These are phyloP conservation scores for Silurus asotus DNA, from an alignment of 2,113 vertebrate species.

Conservation along the genomic window DNA sequence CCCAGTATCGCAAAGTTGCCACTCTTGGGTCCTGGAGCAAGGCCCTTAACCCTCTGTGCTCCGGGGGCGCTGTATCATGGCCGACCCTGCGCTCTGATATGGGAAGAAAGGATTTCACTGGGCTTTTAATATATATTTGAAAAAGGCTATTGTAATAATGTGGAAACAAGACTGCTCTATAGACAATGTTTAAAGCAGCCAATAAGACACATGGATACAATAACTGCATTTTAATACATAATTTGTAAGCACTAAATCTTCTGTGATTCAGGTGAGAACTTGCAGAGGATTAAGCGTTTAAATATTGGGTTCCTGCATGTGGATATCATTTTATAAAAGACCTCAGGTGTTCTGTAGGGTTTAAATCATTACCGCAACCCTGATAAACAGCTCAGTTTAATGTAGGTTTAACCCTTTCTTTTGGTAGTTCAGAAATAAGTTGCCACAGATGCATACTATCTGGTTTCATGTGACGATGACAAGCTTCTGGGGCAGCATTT, in stretches of 20 bases:
- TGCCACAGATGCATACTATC: too few species aligned
- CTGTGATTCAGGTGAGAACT: not conserved
- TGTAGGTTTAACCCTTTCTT: not conserved
- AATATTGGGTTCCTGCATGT: not conserved
- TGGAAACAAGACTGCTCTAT: too few species aligned
- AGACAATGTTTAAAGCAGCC: not conserved
- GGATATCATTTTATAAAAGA: not conserved
- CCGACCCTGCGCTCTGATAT: too few species aligned
- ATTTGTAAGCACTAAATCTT: not conserved
- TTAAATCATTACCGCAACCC: not conserved
- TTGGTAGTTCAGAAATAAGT: not conserved
- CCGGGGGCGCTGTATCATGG: too few species aligned
- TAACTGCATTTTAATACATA: not conserved
- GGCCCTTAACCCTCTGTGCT: too few species aligned
- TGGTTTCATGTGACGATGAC: too few species aligned
- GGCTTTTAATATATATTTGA: too few species aligned
- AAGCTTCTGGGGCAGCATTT: too few species aligned
- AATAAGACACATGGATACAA: not conserved
- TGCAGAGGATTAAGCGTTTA: not conserved
- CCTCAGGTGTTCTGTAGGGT: not conserved
- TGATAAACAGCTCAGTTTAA: not conserved
- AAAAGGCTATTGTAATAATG: too few species aligned
- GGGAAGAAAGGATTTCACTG: too few species aligned
- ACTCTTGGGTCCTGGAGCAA: too few species aligned
- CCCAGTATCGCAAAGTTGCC: too few species aligned